Percentiles rank a stretch among this genome's conserved stretches.
phyloP scores from a whole-genome alignment of 2,888 invertebrate genomes.

The Drosophila niveifrons region DNA sequence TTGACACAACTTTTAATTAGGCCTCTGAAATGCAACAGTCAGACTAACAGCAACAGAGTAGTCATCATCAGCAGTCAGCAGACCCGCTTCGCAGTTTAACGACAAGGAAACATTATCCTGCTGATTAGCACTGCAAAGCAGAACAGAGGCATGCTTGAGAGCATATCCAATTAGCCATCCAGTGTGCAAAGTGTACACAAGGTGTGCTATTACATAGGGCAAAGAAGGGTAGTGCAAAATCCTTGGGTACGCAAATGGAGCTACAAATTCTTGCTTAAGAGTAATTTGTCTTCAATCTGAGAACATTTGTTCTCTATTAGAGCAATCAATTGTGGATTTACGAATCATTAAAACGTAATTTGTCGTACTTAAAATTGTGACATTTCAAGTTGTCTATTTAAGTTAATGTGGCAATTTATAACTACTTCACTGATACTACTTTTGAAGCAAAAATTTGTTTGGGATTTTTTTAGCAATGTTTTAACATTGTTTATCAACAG shows the following conservation, averaged over 20 bases:
- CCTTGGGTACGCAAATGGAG: neutral
- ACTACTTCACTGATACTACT: too few species aligned
- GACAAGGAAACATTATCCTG: conserved; percentile 42
- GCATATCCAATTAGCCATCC: conserved; percentile 7
- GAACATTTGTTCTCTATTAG: neutral
- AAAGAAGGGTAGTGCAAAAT: neutral
- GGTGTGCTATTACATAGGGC: neutral
- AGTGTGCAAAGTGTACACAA: neutral
- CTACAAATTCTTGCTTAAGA: neutral
- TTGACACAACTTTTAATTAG: conserved; percentile 62
- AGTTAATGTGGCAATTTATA: too few species aligned
- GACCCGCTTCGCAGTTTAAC: conserved; percentile 17
- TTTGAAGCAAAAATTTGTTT: neutral
- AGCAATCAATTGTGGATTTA: neutral
- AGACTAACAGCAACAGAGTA: too few species aligned
- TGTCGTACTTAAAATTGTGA: neutral
- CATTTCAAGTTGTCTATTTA: neutral
- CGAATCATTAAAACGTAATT: neutral
- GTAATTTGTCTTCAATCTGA: conserved; percentile 3
- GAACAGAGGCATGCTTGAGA: neutral
- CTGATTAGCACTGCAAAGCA: conserved; percentile 41
- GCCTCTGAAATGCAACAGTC: conserved; percentile 47
- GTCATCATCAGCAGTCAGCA: conserved; percentile 8
- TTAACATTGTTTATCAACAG: neutral
- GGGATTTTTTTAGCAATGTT: neutral